Conservation (phyloP, 2,797 vertebrate genomes). For the Lateolabrax maculatus region DNA sequence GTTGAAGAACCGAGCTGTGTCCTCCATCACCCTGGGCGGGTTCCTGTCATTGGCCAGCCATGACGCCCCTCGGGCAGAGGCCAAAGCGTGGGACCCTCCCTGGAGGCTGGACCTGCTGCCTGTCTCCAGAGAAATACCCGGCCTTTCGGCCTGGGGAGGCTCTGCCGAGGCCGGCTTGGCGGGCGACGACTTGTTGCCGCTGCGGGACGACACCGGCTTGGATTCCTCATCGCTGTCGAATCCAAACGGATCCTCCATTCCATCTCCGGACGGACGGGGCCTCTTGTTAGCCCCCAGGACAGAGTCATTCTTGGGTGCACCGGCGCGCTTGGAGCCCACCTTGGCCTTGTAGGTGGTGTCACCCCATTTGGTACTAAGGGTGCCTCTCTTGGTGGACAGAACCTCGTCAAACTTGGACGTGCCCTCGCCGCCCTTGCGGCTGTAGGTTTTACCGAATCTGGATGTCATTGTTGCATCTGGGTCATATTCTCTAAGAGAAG, state of each 20-base stretch:
- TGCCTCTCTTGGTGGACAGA: slow-evolving; percentile 96
- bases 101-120: slow-evolving; percentile 77
- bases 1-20: slow-evolving; percentile 86
- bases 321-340: slow-evolving; percentile 93
- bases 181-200: slow-evolving; percentile 69
- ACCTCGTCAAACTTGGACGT: slow-evolving; percentile 99
- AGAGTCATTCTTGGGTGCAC: slow-evolving; percentile 85
- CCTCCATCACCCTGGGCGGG: slow-evolving; percentile 81
- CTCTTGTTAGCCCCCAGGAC: slow-evolving; percentile 89
- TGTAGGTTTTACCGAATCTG: slow-evolving; percentile 99
- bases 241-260: slow-evolving; percentile 95
- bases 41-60: slow-evolving; percentile 76
- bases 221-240: slow-evolving; percentile 99
- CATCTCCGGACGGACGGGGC: slow-evolving; percentile 85
- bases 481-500: slow-evolving; percentile 94
- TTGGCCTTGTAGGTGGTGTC: slow-evolving; percentile 98
- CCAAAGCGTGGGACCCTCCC: slow-evolving; percentile 50
- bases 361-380: slow-evolving; percentile 98
- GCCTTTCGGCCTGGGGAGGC: slow-evolving; percentile 68
- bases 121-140: slow-evolving; percentile 52
- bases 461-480: slow-evolving; percentile 99
- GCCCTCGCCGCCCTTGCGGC: slow-evolving; percentile 96
- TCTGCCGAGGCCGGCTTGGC: slow-evolving; percentile 74
- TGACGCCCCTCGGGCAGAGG: slow-evolving; percentile 33
- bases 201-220: slow-evolving; percentile 94